Evolutionary conservation across 2,113 vertebrate species (phyloP).

Genomic region (Erythrolamprus reginae): DNA sequence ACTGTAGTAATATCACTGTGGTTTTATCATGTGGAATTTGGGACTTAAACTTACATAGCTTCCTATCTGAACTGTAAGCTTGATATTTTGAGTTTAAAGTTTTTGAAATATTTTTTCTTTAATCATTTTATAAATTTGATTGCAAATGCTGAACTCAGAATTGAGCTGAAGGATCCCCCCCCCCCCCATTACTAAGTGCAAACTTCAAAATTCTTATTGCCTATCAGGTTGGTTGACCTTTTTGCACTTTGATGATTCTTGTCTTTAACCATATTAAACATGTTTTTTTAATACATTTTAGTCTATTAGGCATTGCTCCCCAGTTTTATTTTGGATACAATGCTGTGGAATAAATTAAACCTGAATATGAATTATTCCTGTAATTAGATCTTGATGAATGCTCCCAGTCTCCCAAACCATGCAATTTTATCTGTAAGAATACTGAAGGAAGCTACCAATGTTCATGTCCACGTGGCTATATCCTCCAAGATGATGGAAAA

Average conservation of each 20-base stretch:
- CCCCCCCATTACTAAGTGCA: neutral
- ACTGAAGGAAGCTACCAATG: constrained; percentile 79
- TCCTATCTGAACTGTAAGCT: neutral
- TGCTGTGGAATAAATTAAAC: neutral
- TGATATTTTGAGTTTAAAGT: neutral
- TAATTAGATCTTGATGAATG: constrained; percentile 80
- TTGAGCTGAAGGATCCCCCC: neutral
- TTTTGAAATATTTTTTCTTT: neutral
- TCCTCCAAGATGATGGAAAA: constrained; percentile 79
- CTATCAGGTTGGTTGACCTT: neutral
- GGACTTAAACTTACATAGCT: neutral
- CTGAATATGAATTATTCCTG: constrained; percentile 10
- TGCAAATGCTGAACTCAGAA: neutral
- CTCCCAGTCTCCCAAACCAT: constrained; percentile 79
- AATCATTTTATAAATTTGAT: neutral
- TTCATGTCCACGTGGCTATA: constrained; percentile 78
- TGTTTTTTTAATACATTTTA: neutral
- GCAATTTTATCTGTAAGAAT: constrained; percentile 87
- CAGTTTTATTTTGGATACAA: neutral
- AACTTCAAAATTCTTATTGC: neutral
- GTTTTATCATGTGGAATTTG: neutral
- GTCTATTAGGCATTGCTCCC: neutral
- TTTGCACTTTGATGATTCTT: neutral
- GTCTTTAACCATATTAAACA: neutral
- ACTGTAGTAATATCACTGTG: neutral